phyloP scores from a whole-genome alignment of 2,797 vertebrate genomes.

The Amphiprion clarkii region DNA sequence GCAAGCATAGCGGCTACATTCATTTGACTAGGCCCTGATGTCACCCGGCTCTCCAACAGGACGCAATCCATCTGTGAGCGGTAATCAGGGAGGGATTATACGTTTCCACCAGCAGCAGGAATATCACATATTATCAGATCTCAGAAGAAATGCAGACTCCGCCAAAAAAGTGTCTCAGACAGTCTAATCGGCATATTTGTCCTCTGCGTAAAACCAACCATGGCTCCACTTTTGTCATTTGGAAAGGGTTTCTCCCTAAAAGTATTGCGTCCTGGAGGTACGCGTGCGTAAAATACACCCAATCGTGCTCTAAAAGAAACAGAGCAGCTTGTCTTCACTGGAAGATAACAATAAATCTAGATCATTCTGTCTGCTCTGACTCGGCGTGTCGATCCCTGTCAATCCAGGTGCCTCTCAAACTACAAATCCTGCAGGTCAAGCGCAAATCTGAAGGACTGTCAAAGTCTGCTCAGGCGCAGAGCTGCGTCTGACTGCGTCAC shows the following conservation, averaged over 20 bases:
- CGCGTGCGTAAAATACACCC: slow-evolving; percentile 15
- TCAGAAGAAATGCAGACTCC: background rate
- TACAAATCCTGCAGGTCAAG: slow-evolving; percentile 74
- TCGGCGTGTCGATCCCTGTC: slow-evolving; percentile 20
- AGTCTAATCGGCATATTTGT: background rate
- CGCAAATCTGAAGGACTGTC: slow-evolving; percentile 76
- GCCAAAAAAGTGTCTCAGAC: background rate
- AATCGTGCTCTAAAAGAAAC: too few relatives aligned
- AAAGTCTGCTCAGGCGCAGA: background rate
- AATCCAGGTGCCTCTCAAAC: slow-evolving; percentile 50
- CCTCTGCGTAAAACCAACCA: slow-evolving; percentile 40
- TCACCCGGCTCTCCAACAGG: slow-evolving; percentile 21
- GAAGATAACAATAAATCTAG: slow-evolving; percentile 1
- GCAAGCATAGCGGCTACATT: slow-evolving; percentile 16
- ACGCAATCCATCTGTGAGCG: slow-evolving; percentile 52
- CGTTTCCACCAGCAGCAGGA: slow-evolving; percentile 42
- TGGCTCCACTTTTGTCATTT: slow-evolving; percentile 13
- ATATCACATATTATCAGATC: slow-evolving; percentile 44
- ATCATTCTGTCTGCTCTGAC: slow-evolving; percentile 22
- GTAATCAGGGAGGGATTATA: slow-evolving; percentile 65
- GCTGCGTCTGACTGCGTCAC: slow-evolving; percentile 33
- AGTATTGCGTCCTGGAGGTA: background rate
- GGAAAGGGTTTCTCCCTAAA: background rate
- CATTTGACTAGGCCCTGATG: slow-evolving; percentile 15
- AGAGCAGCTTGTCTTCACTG: background rate